These are phyloP conservation scores for Melanaphis sacchari DNA, from an alignment of 1,140 invertebrate species.

Conservation along the genomic window DNA sequence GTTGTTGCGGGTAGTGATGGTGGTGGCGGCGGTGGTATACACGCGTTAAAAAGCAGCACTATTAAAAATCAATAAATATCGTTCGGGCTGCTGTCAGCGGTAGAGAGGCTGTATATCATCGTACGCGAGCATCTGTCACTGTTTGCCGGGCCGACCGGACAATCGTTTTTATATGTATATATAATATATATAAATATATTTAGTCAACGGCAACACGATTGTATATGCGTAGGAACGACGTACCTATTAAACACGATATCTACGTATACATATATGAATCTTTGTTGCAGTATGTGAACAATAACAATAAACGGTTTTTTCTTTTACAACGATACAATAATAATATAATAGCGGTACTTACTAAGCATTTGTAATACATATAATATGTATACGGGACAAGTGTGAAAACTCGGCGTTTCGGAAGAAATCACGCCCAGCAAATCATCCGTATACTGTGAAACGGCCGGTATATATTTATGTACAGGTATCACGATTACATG, in stretches of 20 bases:
- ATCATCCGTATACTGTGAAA: neutral
- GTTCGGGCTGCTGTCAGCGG: slow-evolving; percentile 7
- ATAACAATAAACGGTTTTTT: neutral
- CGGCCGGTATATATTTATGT: no score
- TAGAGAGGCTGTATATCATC: slow-evolving; percentile 40
- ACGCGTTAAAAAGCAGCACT: slow-evolving; percentile 32
- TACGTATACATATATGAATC: no score
- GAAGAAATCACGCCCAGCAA: neutral
- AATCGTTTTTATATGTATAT: neutral
- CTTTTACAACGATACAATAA: no score
- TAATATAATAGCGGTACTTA: no score
- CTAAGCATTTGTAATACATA: no score
- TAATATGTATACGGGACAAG: neutral
- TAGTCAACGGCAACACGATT: no score
- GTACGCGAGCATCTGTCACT: slow-evolving; percentile 17
- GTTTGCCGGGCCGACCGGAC: neutral
- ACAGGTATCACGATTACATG: neutral
- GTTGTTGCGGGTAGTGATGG: no score
- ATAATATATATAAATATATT: no score
- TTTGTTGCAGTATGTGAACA: neutral
- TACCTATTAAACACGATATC: no score
- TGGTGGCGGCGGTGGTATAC: neutral
- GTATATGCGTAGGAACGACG: no score
- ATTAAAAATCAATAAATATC: slow-evolving; percentile 54
- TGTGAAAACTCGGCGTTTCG: neutral